Conservation (phyloP, 2,797 vertebrate genomes). For the Enteromius trimaculatus region DNA sequence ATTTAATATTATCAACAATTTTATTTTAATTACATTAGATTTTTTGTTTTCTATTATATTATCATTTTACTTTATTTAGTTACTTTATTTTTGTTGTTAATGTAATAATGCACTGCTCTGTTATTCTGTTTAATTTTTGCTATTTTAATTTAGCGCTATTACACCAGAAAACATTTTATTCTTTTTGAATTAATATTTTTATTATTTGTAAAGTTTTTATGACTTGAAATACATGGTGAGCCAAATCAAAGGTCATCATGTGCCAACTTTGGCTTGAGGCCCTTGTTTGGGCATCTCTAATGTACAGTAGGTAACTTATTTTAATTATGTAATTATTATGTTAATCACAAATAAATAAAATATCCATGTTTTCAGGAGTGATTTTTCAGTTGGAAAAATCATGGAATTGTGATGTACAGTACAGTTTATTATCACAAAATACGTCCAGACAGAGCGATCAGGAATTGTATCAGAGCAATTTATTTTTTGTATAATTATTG, state of each 20-base stretch:
- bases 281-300: not conserved
- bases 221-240: not conserved
- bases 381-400: not conserved
- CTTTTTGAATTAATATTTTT: not conserved
- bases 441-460: not conserved
- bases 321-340: not conserved
- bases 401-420: not conserved
- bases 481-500: not conserved
- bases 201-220: not conserved
- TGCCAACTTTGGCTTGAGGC: too few relatives aligned
- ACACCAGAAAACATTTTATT: not conserved
- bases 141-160: not conserved
- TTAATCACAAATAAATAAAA: not conserved
- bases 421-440: not conserved
- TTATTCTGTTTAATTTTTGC: not conserved
- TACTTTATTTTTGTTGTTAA: not conserved
- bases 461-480: not conserved
- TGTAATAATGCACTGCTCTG: not conserved
- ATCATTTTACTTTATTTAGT: too few relatives aligned
- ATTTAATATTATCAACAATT: not conserved
- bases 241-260: not conserved
- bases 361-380: not conserved
- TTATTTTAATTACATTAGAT: not conserved
- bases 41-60: not conserved
- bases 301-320: not conserved